Evolutionary conservation across 2,797 vertebrate genomes (phyloP).

Genomic region (Allochrocebus solatus): DNA sequence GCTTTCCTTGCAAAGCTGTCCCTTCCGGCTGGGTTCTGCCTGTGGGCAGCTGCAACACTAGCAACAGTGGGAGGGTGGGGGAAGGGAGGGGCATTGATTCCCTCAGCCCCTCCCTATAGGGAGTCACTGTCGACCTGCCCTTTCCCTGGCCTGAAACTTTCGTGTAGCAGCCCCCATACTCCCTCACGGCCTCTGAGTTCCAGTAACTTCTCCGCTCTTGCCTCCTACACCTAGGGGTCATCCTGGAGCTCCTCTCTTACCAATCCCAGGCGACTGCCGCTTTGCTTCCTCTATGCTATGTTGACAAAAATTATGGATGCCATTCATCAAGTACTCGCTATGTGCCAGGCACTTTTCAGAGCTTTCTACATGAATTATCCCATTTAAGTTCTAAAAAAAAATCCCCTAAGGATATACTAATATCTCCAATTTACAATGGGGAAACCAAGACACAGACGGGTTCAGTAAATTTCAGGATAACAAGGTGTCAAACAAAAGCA

Average conservation of each 20-base stretch:
- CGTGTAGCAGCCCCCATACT: not conserved
- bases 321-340: not conserved
- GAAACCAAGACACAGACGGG: not conserved
- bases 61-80: not conserved
- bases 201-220: not conserved
- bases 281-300: not conserved
- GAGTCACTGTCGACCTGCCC: not conserved
- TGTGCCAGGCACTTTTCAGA: not conserved
- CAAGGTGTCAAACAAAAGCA: not conserved
- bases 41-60: not conserved
- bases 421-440: not conserved
- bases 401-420: not conserved
- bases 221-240: not conserved
- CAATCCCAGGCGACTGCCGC: rapidly evolving
- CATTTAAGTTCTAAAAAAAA: not conserved
- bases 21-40: not conserved
- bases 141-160: not conserved
- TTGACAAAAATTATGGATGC: not conserved
- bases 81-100: not conserved
- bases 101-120: not conserved
- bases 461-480: not conserved
- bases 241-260: not conserved
- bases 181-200: not conserved
- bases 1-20: not conserved
- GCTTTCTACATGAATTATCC: not conserved